A percentile compares a stretch with the other conserved stretches of the same genome.
Conservation (phyloP, 2,113 vertebrate species). For the Python bivittatus region DNA sequence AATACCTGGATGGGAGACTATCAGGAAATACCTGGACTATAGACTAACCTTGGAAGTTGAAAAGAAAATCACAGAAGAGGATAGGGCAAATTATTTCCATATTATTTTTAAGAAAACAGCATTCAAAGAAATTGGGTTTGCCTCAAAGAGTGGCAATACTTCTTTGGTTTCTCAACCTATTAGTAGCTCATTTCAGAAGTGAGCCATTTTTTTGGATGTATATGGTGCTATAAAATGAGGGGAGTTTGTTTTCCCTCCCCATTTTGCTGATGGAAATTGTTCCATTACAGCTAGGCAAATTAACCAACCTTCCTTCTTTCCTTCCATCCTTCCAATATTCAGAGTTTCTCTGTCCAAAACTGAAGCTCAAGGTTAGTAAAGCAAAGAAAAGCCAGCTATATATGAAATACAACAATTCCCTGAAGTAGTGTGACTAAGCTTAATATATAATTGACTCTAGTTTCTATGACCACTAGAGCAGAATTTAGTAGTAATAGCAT, state of each 20-base stretch:
- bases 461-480: not conserved
- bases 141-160: not conserved
- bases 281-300: not conserved
- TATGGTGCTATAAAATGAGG: not conserved
- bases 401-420: not conserved
- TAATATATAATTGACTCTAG: not conserved
- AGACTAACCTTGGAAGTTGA: not conserved
- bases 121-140: not conserved
- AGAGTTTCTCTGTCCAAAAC: not conserved
- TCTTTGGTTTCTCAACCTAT: not conserved
- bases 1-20: not conserved
- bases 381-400: not conserved
- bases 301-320: not conserved
- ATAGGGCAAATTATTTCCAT: not conserved
- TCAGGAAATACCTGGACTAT: not conserved
- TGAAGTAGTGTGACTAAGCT: not conserved
- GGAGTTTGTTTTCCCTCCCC: too few species aligned
- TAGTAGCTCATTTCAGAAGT: not conserved
- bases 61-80: not conserved
- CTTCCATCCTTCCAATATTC: not conserved
- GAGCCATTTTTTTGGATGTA: not conserved
- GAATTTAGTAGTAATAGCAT: not conserved
- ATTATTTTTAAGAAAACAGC: not conserved
- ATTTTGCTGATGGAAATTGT: not conserved
- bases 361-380: not conserved